Conservation (phyloP, 2,888 invertebrate genomes). For the Oscheius sp. region DNA sequence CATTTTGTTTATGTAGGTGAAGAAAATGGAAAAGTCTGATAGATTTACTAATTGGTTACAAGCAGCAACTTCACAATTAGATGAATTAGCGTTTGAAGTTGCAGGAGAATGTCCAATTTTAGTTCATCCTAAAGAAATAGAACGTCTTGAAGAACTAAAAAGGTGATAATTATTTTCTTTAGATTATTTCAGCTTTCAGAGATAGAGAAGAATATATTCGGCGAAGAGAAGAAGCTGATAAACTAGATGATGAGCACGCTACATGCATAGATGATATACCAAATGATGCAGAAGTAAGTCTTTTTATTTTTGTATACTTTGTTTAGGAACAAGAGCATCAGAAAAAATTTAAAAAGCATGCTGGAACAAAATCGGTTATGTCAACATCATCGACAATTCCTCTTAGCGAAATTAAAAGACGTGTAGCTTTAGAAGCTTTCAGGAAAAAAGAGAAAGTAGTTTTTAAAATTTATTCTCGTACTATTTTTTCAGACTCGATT, state of each 20-base stretch:
- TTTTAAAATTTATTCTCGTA: background rate
- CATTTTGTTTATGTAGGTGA: slow-evolving; percentile 19
- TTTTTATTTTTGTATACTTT: background rate
- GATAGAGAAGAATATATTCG: slow-evolving; percentile 31
- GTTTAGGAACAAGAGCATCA: slow-evolving; percentile 34
- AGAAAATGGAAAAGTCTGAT: slow-evolving; percentile 44
- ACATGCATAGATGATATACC: slow-evolving; percentile 10
- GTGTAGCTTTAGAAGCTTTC: slow-evolving; percentile 55
- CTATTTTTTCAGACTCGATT: slow-evolving; percentile 45
- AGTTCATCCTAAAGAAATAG: slow-evolving; percentile 34
- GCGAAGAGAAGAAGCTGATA: slow-evolving; percentile 31
- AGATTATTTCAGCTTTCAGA: background rate
- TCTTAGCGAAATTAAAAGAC: slow-evolving; percentile 61
- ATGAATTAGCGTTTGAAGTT: slow-evolving; percentile 43
- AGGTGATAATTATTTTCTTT: slow-evolving; percentile 9
- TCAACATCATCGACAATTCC: slow-evolving; percentile 59
- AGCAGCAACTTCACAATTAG: slow-evolving; percentile 54
- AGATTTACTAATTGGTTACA: slow-evolving; percentile 65
- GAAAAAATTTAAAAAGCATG: slow-evolving; percentile 18
- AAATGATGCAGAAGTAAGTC: slow-evolving; percentile 26
- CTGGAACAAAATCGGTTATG: slow-evolving; percentile 39
- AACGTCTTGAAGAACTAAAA: slow-evolving; percentile 24
- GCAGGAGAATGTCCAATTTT: slow-evolving; percentile 43
- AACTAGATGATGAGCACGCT: slow-evolving; percentile 8
- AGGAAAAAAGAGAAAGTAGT: slow-evolving; percentile 60